Percentiles rank a stretch among this genome's conserved stretches.
Evolutionary conservation across 1,140 invertebrate species (phyloP).

Genomic region (Apocrypta bakeri): DNA sequence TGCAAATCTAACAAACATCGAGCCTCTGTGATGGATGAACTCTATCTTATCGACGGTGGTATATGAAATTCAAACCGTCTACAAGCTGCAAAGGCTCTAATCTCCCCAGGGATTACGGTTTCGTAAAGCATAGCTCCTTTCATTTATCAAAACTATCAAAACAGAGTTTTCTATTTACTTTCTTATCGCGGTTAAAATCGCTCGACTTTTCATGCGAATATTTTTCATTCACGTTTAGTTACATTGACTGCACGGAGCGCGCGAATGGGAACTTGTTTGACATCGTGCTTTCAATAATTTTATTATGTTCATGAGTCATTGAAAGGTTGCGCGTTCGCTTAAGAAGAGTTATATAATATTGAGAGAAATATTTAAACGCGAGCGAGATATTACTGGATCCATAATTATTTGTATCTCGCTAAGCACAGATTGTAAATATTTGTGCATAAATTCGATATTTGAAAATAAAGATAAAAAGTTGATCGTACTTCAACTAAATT

Average conservation of each 20-base stretch:
- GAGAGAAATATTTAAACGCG: neutral
- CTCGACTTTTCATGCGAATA: neutral
- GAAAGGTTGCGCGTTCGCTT: neutral
- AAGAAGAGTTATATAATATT: neutral
- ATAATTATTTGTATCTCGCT: conserved; percentile 20
- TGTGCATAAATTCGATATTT: conserved; percentile 14
- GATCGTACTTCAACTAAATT: neutral
- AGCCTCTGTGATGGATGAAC: neutral
- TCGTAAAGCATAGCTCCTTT: neutral
- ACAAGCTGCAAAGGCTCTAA: neutral
- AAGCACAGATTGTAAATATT: conserved; percentile 34
- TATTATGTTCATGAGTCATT: conserved; percentile 7
- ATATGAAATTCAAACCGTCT: neutral
- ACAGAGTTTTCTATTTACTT: neutral
- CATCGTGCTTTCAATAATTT: neutral
- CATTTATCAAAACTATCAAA: neutral
- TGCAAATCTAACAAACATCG: too few species aligned
- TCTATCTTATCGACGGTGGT: conserved; percentile 12
- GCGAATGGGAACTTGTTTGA: neutral
- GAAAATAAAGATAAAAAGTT: conserved; percentile 13
- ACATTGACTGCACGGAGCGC: conserved; percentile 11
- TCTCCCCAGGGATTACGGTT: neutral
- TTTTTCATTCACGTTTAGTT: conserved; percentile 4
- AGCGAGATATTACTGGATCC: neutral
- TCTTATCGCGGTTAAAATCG: neutral